Evolutionary conservation across 2,797 vertebrate species (phyloP), one percentile per base, ranked within the genome.

Genomic region (Manis javanica): DNA sequence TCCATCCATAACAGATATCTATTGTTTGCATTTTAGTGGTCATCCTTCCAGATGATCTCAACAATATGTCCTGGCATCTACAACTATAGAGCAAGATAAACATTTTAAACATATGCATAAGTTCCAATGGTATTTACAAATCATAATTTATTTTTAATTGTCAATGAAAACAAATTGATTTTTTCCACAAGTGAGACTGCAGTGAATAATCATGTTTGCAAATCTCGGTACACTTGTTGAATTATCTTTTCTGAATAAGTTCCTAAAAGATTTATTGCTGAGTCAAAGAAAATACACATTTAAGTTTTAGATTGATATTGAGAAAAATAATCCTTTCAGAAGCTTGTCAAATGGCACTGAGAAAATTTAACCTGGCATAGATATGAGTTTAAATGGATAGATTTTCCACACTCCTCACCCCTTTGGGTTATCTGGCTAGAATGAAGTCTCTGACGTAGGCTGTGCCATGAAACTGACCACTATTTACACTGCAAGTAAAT

Each of bases 51-150:
- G 13, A 72, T 63, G n/a, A 81, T 85, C 61, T 86, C 63, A 90
- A 82, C 19, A 94, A 72, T 71, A 82, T 74, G 57, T 53, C 34
- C 49, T 37, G 57, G 64, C 2, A 75, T 51, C 74, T 64, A 64
- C 5, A 61, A 63, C 42, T 59, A 29, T 2, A 51, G 21, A 75
- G 31, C 53, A 85, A n/a, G 1, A 68, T 16, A 69, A 93, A 75
- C 42, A 75, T 81, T 75, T 94, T 61, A 68, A 96, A 68, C 7
- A 66, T 63, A 93, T n/a, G n/a, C 31, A 64, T 68, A 61, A 34
- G 53, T 66, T 71, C 53, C 23, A 79, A n/a, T 4, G 18, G 14
- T 31, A 87, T 49, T 83, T 68, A 79, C 13, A 79, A 55, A 53
- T 87, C 51, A 77, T 34, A 75, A 81, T 23, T 91, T 82, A 53